These are phyloP conservation scores for Myzus persicae DNA, from an alignment of 1,140 invertebrate genomes.

Conservation along the genomic window DNA sequence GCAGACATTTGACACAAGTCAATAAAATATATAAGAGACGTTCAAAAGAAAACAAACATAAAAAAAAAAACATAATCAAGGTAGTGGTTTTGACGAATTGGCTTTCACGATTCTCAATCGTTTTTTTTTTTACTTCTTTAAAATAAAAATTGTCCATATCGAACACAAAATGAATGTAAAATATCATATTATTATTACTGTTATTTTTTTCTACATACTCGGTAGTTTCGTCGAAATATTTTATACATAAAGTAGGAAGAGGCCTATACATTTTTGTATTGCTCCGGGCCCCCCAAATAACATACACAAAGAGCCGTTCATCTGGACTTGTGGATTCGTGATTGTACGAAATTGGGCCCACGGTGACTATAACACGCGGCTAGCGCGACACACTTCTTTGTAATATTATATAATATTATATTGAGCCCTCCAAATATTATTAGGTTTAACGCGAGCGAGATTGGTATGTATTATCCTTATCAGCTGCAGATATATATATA, in stretches of 20 bases:
- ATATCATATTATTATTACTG: neutral
- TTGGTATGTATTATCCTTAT: neutral
- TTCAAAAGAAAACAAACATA: neutral
- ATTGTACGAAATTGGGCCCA: neutral
- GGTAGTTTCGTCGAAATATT: neutral
- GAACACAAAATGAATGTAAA: neutral
- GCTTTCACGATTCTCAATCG: neutral
- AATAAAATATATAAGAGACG: neutral
- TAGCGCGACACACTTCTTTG: neutral
- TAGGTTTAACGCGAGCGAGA: neutral
- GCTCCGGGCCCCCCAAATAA: neutral
- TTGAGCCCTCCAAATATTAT: neutral
- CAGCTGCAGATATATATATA: neutral
- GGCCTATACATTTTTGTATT: neutral
- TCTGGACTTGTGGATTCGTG: neutral
- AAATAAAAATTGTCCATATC: no score
- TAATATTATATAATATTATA: neutral
- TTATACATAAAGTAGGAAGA: neutral
- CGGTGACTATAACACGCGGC: neutral
- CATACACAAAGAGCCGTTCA: neutral
- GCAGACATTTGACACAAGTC: neutral
- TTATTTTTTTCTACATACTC: neutral
- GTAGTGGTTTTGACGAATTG: neutral
- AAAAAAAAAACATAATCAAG: neutral
- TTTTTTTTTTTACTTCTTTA: neutral